A percentile compares a stretch with the other conserved stretches of the same genome.
These are phyloP conservation scores for Magallana gigas DNA, from an alignment of 1,140 invertebrate genomes.

Conservation along the genomic window DNA sequence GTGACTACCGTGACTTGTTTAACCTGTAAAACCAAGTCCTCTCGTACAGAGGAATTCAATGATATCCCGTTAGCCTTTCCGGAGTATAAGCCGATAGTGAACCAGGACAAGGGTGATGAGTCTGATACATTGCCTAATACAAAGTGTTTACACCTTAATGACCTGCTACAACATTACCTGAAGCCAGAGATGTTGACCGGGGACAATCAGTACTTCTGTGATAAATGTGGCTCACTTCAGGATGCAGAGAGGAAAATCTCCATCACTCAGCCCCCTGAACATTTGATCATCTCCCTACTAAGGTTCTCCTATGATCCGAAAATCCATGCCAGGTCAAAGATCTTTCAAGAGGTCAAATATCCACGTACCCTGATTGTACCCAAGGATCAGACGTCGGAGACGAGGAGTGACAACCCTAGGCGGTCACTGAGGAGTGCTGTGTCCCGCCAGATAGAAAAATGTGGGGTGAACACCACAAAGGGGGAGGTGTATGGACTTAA, in stretches of 20 bases:
- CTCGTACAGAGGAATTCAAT: conserved; percentile 87
- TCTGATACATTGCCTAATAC: not conserved
- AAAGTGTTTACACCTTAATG: conserved; percentile 65
- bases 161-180: conserved; percentile 87
- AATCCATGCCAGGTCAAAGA: conserved; percentile 86
- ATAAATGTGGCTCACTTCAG: conserved; percentile 86
- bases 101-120: conserved; percentile 6
- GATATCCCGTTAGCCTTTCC: conserved; percentile 91
- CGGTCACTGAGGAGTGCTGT: conserved; percentile 55
- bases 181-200: conserved; percentile 87
- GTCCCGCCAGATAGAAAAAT: conserved; percentile 55
- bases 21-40: conserved; percentile 85
- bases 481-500: conserved; percentile 84
- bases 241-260: conserved; percentile 88
- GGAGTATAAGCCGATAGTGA: conserved; percentile 56
- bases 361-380: conserved; percentile 75
- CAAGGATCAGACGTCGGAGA: conserved; percentile 38
- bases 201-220: conserved; percentile 90
- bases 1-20: conserved; percentile 87
- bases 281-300: conserved; percentile 89
- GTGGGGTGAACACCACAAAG: conserved; percentile 66
- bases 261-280: conserved; percentile 86
- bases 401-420: conserved; percentile 71
- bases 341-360: conserved; percentile 77
- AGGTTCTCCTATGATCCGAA: conserved; percentile 89